Conservation (phyloP, 2,113 vertebrate species). For the Takifugu flavidus region DNA sequence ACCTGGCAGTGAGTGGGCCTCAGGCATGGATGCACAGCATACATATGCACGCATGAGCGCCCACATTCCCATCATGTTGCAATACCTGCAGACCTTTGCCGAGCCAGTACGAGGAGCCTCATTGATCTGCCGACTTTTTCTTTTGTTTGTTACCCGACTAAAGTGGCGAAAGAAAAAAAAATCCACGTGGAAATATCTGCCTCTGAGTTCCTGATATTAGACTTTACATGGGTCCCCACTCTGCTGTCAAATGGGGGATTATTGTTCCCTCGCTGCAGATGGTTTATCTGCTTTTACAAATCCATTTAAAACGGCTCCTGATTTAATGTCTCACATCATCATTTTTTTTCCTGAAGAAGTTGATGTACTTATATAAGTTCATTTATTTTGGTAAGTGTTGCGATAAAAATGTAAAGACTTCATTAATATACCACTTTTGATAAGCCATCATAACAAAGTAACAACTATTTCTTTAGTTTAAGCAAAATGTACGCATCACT, state of each 20-base stretch:
- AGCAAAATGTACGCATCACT: no score
- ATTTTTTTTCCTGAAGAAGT: no score
- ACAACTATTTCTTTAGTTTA: no score
- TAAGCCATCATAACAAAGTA: no score
- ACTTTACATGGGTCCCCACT: constrained; percentile 20
- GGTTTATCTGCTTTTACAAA: background rate
- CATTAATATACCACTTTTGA: no score
- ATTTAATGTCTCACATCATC: background rate
- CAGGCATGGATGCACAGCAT: constrained; percentile 35
- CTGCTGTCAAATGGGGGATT: constrained; percentile 23
- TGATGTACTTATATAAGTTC: no score
- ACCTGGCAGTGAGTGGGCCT: constrained; percentile 56
- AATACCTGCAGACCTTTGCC: background rate
- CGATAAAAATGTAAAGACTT: no score
- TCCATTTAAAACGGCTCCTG: background rate
- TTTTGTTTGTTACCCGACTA: constrained; percentile 20
- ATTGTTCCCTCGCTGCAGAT: constrained; percentile 9
- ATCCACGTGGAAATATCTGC: constrained; percentile 10
- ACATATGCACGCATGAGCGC: constrained; percentile 29
- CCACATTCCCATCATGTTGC: constrained; percentile 24
- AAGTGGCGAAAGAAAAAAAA: background rate
- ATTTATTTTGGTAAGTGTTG: no score
- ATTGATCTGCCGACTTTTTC: constrained; percentile 27
- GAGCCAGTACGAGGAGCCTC: constrained; percentile 7
- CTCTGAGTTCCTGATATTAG: constrained; percentile 7